phyloP scores from a whole-genome alignment of 2,797 vertebrate genomes.

The Coregonus sp. region DNA sequence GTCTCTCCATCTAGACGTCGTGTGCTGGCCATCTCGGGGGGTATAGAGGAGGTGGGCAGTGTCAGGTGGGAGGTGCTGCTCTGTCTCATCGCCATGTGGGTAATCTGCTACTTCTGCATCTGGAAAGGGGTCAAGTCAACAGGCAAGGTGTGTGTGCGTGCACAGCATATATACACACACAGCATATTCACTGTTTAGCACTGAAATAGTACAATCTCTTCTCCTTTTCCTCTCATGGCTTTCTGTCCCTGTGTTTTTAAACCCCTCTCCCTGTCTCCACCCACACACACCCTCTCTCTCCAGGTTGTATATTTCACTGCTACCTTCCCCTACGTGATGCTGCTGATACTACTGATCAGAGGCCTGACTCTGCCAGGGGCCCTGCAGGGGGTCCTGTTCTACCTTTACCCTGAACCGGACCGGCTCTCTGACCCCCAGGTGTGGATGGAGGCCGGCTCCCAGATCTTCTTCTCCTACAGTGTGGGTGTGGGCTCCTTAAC shows the following conservation, averaged over 20 bases:
- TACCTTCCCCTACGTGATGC: constrained; percentile 76
- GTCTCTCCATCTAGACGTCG: constrained; percentile 52
- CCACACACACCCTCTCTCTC: background rate
- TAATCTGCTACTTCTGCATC: constrained; percentile 74
- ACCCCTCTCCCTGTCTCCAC: background rate
- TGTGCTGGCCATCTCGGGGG: constrained; percentile 70
- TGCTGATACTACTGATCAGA: constrained; percentile 72
- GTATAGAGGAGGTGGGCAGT: constrained; percentile 73
- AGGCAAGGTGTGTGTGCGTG: constrained; percentile 66
- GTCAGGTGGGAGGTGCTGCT: constrained; percentile 57
- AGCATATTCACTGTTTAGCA: background rate
- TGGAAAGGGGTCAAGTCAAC: constrained; percentile 80
- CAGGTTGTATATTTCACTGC: constrained; percentile 80
- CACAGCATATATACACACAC: background rate
- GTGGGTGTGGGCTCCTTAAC: constrained; percentile 66
- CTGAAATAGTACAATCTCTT: background rate
- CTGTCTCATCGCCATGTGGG: constrained; percentile 66
- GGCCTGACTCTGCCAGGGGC: constrained; percentile 79
- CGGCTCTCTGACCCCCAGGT: constrained; percentile 74
- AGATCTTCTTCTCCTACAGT: constrained; percentile 78
- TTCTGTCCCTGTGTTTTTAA: background rate
- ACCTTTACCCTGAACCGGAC: constrained; percentile 72
- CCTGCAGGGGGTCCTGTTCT: constrained; percentile 67
- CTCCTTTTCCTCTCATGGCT: background rate
- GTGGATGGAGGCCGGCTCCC: constrained; percentile 78